A percentile compares a stretch with the other conserved stretches of the same genome.
Evolutionary conservation across 2,888 invertebrate species (phyloP).

Genomic region (Terebella lapidaria): DNA sequence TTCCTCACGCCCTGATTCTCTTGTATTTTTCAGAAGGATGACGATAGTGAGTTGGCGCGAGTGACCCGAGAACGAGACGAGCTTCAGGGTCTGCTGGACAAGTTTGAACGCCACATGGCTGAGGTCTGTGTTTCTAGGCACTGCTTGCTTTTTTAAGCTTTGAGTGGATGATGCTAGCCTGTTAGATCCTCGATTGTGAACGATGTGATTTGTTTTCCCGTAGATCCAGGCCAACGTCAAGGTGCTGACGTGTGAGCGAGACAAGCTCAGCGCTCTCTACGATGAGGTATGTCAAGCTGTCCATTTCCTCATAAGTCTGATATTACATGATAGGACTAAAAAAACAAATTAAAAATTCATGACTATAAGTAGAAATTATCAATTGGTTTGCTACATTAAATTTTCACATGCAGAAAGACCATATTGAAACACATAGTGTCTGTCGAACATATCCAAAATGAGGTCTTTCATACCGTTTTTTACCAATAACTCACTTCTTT

Average conservation of each 20-base stretch:
- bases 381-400: too few relatives aligned
- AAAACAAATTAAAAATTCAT: too few relatives aligned
- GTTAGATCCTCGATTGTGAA: not conserved
- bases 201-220: not conserved
- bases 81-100: conserved; percentile 49
- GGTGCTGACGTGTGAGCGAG: conserved; percentile 50
- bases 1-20: too few relatives aligned
- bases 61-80: conserved; percentile 50
- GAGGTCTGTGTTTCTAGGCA: conserved; percentile 38
- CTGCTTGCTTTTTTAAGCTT: not conserved
- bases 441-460: too few relatives aligned
- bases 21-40: too few relatives aligned
- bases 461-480: too few relatives aligned
- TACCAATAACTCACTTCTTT: too few relatives aligned
- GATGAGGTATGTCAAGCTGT: conserved; percentile 42
- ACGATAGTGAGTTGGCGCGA: conserved; percentile 34
- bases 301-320: too few relatives aligned
- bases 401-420: too few relatives aligned
- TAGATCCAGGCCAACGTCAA: conserved; percentile 53
- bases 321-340: too few relatives aligned
- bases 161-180: not conserved
- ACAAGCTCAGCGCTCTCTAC: conserved; percentile 48
- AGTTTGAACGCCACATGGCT: conserved; percentile 53
- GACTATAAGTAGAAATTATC: too few relatives aligned
- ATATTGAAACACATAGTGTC: too few relatives aligned